Percentiles rank a stretch among this genome's conserved stretches.
Evolutionary conservation across 2,113 vertebrate genomes (phyloP).

Genomic region (Synodontis membranacea): DNA sequence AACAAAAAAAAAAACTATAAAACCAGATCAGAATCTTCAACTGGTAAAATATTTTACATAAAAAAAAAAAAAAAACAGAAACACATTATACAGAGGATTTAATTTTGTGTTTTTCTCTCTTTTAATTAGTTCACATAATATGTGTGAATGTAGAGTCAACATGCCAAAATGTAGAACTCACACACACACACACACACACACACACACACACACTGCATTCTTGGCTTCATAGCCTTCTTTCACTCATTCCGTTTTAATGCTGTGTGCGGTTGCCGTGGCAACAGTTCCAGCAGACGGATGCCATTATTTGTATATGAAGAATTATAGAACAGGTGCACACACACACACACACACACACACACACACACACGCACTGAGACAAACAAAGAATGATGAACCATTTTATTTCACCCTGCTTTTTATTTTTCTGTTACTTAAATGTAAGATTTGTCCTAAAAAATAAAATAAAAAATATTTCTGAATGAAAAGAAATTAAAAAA

Average conservation of each 20-base stretch:
- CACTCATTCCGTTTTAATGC: slow-evolving; percentile 1
- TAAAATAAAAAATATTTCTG: too few relatives aligned
- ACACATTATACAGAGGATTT: background rate
- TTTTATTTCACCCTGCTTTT: background rate
- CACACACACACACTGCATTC: background rate
- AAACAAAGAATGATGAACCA: background rate
- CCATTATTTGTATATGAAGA: slow-evolving; percentile 29
- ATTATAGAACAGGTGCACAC: background rate
- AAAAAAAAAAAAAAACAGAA: background rate
- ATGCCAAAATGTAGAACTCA: background rate
- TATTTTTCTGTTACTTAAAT: background rate
- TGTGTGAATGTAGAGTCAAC: background rate
- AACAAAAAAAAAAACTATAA: too few relatives aligned
- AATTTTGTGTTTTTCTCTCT: background rate
- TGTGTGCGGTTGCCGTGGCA: slow-evolving; percentile 19
- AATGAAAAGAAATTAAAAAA: too few relatives aligned
- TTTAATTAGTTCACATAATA: background rate
- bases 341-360: background rate
- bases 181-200: background rate
- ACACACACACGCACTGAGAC: background rate
- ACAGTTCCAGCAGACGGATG: slow-evolving; percentile 22
- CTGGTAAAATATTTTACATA: background rate
- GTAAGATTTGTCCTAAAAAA: too few relatives aligned
- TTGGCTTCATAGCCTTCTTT: slow-evolving; percentile 52
- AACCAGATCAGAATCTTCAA: background rate